Conservation (phyloP, 92 coral and sea anemone species). For the Palythoa grandiflora region DNA sequence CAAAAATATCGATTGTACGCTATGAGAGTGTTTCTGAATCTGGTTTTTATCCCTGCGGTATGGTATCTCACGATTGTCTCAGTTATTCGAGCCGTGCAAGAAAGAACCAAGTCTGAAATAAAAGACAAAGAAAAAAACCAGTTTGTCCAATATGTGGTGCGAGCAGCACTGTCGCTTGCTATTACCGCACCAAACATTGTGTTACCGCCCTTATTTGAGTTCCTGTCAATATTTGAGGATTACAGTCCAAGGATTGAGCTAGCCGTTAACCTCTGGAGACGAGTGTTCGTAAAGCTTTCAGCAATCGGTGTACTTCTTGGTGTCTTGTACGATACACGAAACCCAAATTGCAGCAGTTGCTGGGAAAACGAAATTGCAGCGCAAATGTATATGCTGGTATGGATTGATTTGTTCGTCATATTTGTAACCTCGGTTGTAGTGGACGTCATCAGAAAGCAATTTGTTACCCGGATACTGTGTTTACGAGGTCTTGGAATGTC, state of each 20-base stretch:
- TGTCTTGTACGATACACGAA: conserved; percentile 69
- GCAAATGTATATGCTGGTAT: conserved; percentile 90
- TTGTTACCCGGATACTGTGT: conserved; percentile 59
- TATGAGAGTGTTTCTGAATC: conserved; percentile 66
- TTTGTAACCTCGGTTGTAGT: conserved; percentile 74
- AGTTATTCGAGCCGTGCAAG: conserved; percentile 67
- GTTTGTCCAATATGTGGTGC: conserved; percentile 43
- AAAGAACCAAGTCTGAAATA: conserved; percentile 48
- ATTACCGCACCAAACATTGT: conserved; percentile 89
- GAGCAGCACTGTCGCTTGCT: conserved; percentile 75
- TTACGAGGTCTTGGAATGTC: conserved; percentile 74
- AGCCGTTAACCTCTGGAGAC: conserved; percentile 86
- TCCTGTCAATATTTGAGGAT: conserved; percentile 92
- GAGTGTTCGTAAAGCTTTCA: conserved; percentile 87
- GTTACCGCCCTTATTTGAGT: conserved; percentile 90
- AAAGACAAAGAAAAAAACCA: conserved; percentile 54
- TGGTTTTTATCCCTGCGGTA: conserved; percentile 82
- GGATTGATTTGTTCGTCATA: conserved; percentile 85
- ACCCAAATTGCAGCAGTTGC: conserved; percentile 71
- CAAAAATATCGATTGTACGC: conserved; percentile 73
- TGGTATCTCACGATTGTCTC: conserved; percentile 82
- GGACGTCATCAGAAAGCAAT: conserved; percentile 75
- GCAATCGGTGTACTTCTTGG: conserved; percentile 89
- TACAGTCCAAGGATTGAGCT: conserved; percentile 92
- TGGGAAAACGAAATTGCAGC: conserved; percentile 94